A percentile compares a stretch with the other conserved stretches of the same genome.
These are phyloP conservation scores for Staurois parvus DNA, from an alignment of 2,797 vertebrate genomes.

Conservation along the genomic window DNA sequence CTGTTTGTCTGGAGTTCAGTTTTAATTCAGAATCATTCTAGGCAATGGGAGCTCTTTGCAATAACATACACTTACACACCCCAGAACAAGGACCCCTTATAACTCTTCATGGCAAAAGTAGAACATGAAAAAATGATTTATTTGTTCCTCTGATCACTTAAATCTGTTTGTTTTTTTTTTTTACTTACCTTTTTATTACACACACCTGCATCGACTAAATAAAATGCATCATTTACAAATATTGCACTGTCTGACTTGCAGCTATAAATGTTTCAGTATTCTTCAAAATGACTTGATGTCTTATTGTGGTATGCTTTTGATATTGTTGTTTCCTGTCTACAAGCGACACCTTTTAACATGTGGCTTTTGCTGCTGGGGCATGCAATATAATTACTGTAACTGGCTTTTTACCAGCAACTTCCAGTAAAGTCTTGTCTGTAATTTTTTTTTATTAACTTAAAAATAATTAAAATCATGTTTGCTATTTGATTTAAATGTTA, in stretches of 20 bases:
- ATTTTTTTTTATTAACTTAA: background rate
- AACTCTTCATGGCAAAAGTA: too few relatives aligned
- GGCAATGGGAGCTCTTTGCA: too few relatives aligned
- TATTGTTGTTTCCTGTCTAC: constrained; percentile 76
- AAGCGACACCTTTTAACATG: constrained; percentile 68
- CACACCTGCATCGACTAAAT: background rate
- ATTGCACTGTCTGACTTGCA: background rate
- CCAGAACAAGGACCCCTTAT: too few relatives aligned
- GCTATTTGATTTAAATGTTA: too few relatives aligned
- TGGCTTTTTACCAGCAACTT: constrained; percentile 73
- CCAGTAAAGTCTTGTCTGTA: constrained; percentile 72
- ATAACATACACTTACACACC: too few relatives aligned
- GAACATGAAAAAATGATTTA: too few relatives aligned
- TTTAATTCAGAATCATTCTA: too few relatives aligned
- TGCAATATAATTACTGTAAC: constrained; percentile 77
- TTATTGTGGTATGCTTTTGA: constrained; percentile 65
- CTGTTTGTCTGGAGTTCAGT: too few relatives aligned
- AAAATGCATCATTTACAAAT: background rate
- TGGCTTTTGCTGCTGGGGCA: constrained; percentile 76
- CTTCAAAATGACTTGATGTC: constrained; percentile 46
- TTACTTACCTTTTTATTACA: too few relatives aligned
- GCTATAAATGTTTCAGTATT: background rate
- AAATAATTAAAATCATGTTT: too few relatives aligned
- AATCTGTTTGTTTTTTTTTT: too few relatives aligned
- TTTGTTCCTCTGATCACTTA: too few relatives aligned